Percentiles rank a stretch among this genome's conserved stretches.
Conservation (phyloP, 2,113 vertebrate species). For the Sinocyclocheilus grahami region DNA sequence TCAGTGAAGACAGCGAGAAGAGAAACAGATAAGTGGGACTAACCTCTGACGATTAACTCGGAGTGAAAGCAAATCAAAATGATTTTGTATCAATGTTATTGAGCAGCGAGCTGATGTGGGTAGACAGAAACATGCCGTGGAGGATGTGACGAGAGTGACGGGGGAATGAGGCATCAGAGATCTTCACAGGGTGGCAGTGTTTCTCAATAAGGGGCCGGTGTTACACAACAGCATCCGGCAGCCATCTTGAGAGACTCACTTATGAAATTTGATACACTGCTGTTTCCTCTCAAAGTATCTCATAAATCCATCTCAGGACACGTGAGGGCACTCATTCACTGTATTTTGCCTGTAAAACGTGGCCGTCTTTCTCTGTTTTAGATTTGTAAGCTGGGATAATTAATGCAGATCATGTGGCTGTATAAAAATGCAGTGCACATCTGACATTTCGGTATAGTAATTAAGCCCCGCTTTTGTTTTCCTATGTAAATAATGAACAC, state of each 20-base stretch:
- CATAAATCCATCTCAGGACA: neutral
- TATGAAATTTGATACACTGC: neutral
- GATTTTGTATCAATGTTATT: constrained; percentile 37
- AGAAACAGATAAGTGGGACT: constrained; percentile 1
- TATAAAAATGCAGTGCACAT: neutral
- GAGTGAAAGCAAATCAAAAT: constrained; percentile 45
- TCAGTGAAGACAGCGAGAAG: neutral
- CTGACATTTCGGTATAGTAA: neutral
- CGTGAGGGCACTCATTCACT: neutral
- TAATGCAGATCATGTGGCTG: neutral
- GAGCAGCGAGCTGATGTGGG: constrained; percentile 17
- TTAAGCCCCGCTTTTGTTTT: constrained; percentile 31
- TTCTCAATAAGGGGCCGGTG: neutral
- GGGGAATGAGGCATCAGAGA: constrained; percentile 14
- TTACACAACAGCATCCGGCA: constrained; percentile 20
- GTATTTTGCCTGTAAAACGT: neutral
- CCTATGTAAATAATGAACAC: constrained; percentile 40
- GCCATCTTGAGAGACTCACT: constrained; percentile 27
- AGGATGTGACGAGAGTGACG: neutral
- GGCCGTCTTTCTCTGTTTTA: neutral
- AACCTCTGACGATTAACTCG: constrained; percentile 34
- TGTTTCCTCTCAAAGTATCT: neutral
- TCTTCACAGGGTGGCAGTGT: constrained; percentile 10
- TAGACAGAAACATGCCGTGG: constrained; percentile 31
- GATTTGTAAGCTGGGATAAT: neutral